These are phyloP conservation scores for Centropristis striata DNA, from an alignment of 2,113 vertebrate genomes.

Conservation along the genomic window DNA sequence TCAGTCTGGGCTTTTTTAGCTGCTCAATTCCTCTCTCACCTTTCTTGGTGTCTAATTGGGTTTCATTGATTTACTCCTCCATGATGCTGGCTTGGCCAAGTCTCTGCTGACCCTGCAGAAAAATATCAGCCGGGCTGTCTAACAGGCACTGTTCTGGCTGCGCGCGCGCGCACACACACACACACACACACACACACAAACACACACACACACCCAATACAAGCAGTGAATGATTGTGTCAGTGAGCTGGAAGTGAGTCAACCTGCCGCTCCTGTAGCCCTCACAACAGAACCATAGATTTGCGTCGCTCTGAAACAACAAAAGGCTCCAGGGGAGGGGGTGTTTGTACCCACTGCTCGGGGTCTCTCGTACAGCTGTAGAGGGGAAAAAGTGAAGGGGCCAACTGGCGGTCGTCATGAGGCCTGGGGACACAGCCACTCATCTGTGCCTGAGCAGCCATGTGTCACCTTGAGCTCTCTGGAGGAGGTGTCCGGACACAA, in stretches of 20 bases:
- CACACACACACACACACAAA: conserved; percentile 36
- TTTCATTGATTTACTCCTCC: conserved; percentile 84
- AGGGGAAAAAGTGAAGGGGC: conserved; percentile 19
- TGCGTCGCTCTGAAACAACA: conserved; percentile 65
- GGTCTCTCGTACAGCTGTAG: not conserved
- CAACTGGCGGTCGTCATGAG: conserved; percentile 53
- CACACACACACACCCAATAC: conserved; percentile 54
- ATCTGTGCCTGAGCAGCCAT: conserved; percentile 64
- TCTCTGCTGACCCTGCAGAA: conserved; percentile 85
- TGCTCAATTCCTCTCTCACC: conserved; percentile 71
- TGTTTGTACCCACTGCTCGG: conserved; percentile 32
- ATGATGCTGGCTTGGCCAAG: conserved; percentile 75
- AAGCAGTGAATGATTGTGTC: conserved; percentile 80
- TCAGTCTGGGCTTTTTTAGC: conserved; percentile 41
- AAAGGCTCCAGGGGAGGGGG: conserved; percentile 36
- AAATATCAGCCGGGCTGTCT: conserved; percentile 75
- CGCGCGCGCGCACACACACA: conserved; percentile 28
- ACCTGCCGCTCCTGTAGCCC: conserved; percentile 66
- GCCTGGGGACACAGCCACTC: conserved; percentile 55
- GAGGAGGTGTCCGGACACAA: conserved; percentile 69
- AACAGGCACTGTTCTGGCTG: conserved; percentile 60
- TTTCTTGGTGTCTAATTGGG: conserved; percentile 82
- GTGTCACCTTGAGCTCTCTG: conserved; percentile 79
- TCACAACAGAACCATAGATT: conserved; percentile 74
- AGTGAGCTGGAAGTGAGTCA: conserved; percentile 79